Base-by-base conservation (phyloP, 2,888 invertebrate species). In the Cephalotes varians region DNA sequence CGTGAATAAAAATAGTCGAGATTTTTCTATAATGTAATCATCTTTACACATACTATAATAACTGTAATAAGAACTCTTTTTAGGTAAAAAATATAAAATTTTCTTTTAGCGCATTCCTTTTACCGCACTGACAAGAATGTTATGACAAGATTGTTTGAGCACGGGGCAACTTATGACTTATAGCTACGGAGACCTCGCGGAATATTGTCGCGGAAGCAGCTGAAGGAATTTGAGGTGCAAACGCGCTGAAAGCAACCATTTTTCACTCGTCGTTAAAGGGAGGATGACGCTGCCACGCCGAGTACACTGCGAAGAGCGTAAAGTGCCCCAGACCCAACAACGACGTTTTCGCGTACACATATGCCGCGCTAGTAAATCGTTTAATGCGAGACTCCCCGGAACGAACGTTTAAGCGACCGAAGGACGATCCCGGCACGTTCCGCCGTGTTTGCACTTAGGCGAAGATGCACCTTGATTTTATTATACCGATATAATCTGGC, bases 321-420 rank as follows among this genome's bases (percentile, higher is more conserved):
- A 89, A 89, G 88, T 89, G 84, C 84, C 82, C 80, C 72, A 18
- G 67, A 86, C 74, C 64, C 85, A 74, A 56, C 71, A 54, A 15
- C 74, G 74, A 67, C 69, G 76, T 82, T 83, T 64, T 88, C 82
- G 85, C 82, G 71, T 47, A 37, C 83, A 85, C 72, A 62, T 76
- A 47, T 47, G 60, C 54, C 82, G 65, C 51, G 49, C 67, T 81
- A 79, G 77, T 90, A 88, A 90, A 90, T 85, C 82, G 82, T 87
- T 90, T 90, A 90, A 87, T 85, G 82, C 71, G 90, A 86, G 90
- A 90, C 88, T 90, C 76, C 1, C 18, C 81, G 69, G 81, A 87
- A 81, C 87, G 86, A 84, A 80, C 88, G 83, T 86, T 89, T 88
- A 89, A 90, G 88, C 85, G 74, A 82, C 72, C 86, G 84, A 80